These are phyloP conservation scores for Protodeltote pygarga DNA, from an alignment of 2,888 invertebrate genomes.

Conservation along the genomic window DNA sequence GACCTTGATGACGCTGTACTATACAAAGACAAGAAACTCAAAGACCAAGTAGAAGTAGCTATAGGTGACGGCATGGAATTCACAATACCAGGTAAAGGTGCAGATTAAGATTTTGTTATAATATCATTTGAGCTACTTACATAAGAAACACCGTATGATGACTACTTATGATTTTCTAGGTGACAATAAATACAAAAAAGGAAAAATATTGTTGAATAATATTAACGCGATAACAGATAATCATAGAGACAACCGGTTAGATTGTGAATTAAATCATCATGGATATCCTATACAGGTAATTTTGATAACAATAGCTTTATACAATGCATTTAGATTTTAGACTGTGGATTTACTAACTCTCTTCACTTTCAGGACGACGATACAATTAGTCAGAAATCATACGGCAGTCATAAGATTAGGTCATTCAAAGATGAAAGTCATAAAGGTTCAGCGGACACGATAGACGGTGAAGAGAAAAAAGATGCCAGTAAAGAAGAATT, in stretches of 20 bases:
- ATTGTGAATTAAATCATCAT: conserved; percentile 91
- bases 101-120: background rate
- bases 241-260: conserved; percentile 91
- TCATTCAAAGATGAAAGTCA: conserved; percentile 96
- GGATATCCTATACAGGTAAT: conserved; percentile 88
- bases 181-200: conserved; percentile 94
- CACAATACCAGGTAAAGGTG: conserved; percentile 93
- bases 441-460: conserved; percentile 94
- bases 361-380: conserved; percentile 87
- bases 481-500: conserved; percentile 97
- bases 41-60: conserved; percentile 96
- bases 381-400: conserved; percentile 95
- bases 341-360: background rate
- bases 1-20: conserved; percentile 94
- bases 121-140: background rate
- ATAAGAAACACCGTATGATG: conserved; percentile 1
- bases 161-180: conserved; percentile 77
- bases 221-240: conserved; percentile 93
- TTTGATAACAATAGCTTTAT: background rate
- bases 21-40: conserved; percentile 95
- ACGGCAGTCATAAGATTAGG: conserved; percentile 96
- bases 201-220: conserved; percentile 93
- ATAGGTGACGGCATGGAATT: conserved; percentile 98
- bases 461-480: conserved; percentile 95
- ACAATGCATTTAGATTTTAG: too few species aligned